Percentiles rank a stretch among this genome's conserved stretches.
Evolutionary conservation across 2,797 vertebrate genomes (phyloP).

Genomic region (Phataginus tricuspis): DNA sequence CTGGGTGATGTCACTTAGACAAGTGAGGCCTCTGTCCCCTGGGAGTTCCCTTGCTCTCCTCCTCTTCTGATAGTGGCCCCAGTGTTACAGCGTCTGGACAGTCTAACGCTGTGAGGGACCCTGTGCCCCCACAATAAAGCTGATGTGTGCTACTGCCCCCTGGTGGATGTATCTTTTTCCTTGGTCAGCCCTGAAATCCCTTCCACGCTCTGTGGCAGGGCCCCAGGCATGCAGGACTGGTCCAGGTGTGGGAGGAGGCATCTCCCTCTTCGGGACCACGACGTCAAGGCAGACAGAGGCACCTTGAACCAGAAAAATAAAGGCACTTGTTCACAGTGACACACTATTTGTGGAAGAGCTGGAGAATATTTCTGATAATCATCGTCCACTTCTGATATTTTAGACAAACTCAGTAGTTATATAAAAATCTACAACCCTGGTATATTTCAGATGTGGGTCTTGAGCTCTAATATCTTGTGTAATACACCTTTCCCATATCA

Average conservation of each 20-base stretch:
- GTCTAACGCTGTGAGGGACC: background rate
- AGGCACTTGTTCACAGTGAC: background rate
- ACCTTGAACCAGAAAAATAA: background rate
- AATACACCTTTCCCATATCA: background rate
- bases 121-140: background rate
- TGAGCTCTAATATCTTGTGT: background rate
- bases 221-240: background rate
- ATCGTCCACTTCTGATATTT: background rate
- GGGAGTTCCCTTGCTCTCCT: background rate
- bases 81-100: no score
- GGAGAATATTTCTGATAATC: background rate
- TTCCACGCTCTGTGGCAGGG: background rate
- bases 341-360: background rate
- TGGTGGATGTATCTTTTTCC: background rate
- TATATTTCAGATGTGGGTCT: background rate
- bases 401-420: background rate
- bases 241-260: background rate
- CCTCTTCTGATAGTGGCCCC: background rate
- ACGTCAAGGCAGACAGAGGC: background rate
- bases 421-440: background rate
- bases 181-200: background rate
- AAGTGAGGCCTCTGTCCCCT: rapidly evolving
- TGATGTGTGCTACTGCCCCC: background rate
- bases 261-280: background rate
- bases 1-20: background rate